A percentile compares a stretch with the other conserved stretches of the same genome.
Evolutionary conservation across 2,113 vertebrate genomes (phyloP).

Genomic region (Erpornis zantholeuca): DNA sequence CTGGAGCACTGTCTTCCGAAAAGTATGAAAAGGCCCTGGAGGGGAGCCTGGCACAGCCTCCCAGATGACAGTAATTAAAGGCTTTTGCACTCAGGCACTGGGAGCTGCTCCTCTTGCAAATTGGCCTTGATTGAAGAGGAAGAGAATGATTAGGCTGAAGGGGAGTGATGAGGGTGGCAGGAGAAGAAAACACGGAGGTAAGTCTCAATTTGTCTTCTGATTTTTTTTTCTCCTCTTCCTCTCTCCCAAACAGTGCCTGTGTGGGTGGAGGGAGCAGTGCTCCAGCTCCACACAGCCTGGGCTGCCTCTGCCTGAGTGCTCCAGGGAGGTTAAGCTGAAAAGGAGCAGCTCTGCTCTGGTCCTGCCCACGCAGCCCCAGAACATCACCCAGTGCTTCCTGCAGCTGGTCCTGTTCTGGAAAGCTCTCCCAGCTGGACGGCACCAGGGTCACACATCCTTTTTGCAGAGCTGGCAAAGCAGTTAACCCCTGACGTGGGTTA

Average conservation of each 20-base stretch:
- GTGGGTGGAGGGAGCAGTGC: conserved; percentile 14
- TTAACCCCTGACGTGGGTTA: neutral
- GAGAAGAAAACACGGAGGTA: neutral
- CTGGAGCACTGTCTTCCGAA: neutral
- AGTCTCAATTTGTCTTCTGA: neutral
- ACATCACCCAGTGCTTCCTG: neutral
- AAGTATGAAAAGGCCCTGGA: conserved; percentile 13
- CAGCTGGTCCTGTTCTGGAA: neutral
- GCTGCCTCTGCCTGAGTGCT: neutral
- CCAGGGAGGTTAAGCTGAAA: neutral
- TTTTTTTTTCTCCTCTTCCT: neutral
- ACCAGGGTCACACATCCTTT: neutral
- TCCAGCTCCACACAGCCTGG: neutral
- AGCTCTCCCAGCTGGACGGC: neutral
- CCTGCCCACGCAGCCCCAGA: neutral
- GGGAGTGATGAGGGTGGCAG: neutral
- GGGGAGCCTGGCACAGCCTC: conserved; percentile 27
- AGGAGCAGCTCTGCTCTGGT: neutral
- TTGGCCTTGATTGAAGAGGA: conserved; percentile 43
- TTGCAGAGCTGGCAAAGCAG: neutral
- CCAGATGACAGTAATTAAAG: conserved; percentile 52
- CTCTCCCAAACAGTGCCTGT: neutral
- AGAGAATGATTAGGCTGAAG: conserved; percentile 46
- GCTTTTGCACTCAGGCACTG: neutral
- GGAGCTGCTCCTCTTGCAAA: conserved; percentile 29